These are phyloP conservation scores for Caenorhabditis afra DNA, from an alignment of 2,888 invertebrate species.

Conservation along the genomic window DNA sequence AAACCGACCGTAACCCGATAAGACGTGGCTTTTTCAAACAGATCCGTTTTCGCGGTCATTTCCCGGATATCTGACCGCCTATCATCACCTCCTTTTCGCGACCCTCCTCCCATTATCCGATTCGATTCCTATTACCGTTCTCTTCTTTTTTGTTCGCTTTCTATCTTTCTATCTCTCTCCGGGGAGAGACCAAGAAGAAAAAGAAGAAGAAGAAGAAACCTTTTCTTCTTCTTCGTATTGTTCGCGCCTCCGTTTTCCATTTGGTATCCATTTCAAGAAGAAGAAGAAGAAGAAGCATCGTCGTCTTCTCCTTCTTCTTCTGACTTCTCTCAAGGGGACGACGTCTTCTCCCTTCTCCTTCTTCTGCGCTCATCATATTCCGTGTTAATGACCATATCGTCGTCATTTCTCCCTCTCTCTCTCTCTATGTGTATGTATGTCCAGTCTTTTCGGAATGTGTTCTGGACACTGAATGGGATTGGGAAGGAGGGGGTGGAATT, in stretches of 20 bases:
- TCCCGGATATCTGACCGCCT: not conserved
- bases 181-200: too few relatives aligned
- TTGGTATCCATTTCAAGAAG: constrained; percentile 1
- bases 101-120: not conserved
- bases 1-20: too few relatives aligned
- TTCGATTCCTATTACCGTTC: not conserved
- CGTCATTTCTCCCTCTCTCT: not conserved
- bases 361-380: not conserved
- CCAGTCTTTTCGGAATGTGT: not conserved
- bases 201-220: too few relatives aligned
- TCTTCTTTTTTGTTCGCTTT: too few relatives aligned
- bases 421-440: too few relatives aligned
- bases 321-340: too few relatives aligned
- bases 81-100: not conserved
- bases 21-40: too few relatives aligned
- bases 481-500: not conserved
- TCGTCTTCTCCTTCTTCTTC: too few relatives aligned
- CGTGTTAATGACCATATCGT: not conserved
- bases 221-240: too few relatives aligned
- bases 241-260: too few relatives aligned
- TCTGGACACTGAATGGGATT: not conserved
- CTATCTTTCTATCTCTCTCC: too few relatives aligned
- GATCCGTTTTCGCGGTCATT: too few relatives aligned
- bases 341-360: not conserved
- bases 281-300: not conserved